Conservation (phyloP, 2,797 vertebrate species). For the Acropternis orthonyx region DNA sequence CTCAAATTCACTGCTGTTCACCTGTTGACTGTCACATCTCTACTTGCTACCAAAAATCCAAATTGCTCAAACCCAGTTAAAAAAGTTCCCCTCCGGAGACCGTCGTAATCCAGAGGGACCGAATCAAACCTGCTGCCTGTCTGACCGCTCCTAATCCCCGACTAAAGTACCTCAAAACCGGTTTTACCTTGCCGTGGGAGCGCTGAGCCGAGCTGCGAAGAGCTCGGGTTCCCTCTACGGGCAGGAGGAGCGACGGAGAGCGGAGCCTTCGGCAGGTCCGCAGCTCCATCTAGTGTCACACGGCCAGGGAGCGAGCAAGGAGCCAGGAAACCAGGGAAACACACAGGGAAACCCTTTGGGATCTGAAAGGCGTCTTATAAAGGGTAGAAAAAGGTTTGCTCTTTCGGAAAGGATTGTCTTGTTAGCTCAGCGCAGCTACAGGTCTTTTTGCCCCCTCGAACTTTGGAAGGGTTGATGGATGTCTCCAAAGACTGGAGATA, state of each 20-base stretch:
- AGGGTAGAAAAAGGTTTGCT: background rate
- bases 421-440: rapidly evolving
- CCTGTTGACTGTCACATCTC: background rate
- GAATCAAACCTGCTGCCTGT: background rate
- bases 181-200: rapidly evolving
- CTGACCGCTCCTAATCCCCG: rapidly evolving
- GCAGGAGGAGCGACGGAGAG: background rate
- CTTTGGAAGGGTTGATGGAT: background rate
- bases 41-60: rapidly evolving
- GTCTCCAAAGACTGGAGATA: background rate
- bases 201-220: rapidly evolving
- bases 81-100: rapidly evolving
- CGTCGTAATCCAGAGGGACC: rapidly evolving
- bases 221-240: slow-evolving; percentile 26
- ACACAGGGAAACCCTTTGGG: rapidly evolving
- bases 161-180: rapidly evolving
- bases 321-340: rapidly evolving
- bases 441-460: rapidly evolving
- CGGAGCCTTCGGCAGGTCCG: background rate
- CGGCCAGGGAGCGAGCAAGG: rapidly evolving
- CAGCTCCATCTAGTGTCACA: slow-evolving; percentile 37
- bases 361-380: background rate
- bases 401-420: background rate
- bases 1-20: background rate
- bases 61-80: background rate